A percentile compares a stretch with the other conserved stretches of the same genome.
Evolutionary conservation across 2,113 vertebrate species (phyloP).

Genomic region (Coryphaenoides rupestris): DNA sequence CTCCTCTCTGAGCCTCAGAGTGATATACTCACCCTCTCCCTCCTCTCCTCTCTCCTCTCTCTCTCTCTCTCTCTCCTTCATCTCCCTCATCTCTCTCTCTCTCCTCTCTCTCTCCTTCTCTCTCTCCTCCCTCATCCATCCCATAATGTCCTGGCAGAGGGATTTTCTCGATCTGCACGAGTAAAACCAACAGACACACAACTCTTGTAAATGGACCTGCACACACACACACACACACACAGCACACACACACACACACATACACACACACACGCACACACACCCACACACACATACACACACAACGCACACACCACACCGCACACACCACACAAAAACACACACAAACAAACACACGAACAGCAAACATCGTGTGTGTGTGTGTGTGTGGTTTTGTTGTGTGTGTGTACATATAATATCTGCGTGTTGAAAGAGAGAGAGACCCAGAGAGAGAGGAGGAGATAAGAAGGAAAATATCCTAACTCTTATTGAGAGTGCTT

Average conservation of each 20-base stretch:
- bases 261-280: too few species aligned
- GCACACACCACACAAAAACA: too few species aligned
- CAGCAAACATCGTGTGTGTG: constrained; percentile 6
- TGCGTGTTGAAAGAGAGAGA: not conserved
- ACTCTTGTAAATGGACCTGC: not conserved
- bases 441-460: too few species aligned
- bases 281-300: too few species aligned
- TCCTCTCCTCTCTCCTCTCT: not conserved
- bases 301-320: too few species aligned
- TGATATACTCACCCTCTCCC: not conserved
- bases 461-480: constrained; percentile 15
- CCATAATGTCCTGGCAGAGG: too few species aligned
- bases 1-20: not conserved
- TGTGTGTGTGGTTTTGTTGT: not conserved
- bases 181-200: not conserved
- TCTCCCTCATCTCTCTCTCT: too few species aligned
- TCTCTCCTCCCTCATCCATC: too few species aligned
- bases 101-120: too few species aligned
- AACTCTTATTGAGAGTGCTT: constrained; percentile 30
- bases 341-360: not conserved
- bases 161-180: not conserved
- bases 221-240: not conserved
- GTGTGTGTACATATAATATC: constrained; percentile 8
- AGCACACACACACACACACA: not conserved
- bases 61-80: too few species aligned